Evolutionary conservation across 2,113 vertebrate species (phyloP).

Genomic region (Alethe diademata): DNA sequence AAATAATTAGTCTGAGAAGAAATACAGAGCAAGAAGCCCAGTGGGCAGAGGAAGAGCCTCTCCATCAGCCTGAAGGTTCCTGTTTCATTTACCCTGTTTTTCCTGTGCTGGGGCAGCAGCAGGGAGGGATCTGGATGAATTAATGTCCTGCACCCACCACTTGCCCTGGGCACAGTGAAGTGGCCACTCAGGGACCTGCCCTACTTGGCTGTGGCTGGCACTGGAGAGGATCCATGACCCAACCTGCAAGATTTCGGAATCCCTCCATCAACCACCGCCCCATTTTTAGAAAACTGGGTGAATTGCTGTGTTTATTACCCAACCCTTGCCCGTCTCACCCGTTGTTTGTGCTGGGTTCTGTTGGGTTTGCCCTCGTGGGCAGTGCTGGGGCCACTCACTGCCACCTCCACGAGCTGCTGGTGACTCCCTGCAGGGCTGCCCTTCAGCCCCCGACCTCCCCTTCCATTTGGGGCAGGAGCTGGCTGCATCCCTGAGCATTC

Average conservation of each 20-base stretch:
- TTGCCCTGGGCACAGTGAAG: background rate
- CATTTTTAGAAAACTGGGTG: background rate
- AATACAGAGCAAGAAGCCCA: background rate
- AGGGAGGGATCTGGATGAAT: background rate
- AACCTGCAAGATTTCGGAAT: background rate
- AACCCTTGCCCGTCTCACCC: background rate
- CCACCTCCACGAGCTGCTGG: background rate
- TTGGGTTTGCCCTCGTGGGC: too few species aligned
- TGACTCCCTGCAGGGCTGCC: background rate
- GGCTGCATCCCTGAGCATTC: rapidly evolving
- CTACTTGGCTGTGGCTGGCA: rapidly evolving
- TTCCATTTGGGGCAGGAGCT: background rate
- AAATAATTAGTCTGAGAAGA: background rate
- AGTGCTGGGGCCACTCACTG: background rate
- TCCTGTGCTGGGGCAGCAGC: background rate
- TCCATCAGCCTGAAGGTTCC: background rate
- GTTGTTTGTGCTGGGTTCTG: background rate
- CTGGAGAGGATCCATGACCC: background rate
- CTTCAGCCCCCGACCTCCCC: background rate
- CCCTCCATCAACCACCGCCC: background rate
- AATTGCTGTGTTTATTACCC: background rate
- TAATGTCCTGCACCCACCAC: background rate
- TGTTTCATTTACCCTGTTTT: background rate
- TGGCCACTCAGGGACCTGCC: background rate
- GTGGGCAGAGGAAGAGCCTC: background rate